Base-by-base conservation (phyloP, 2,113 vertebrate species). In the Heterochromis multidens region DNA sequence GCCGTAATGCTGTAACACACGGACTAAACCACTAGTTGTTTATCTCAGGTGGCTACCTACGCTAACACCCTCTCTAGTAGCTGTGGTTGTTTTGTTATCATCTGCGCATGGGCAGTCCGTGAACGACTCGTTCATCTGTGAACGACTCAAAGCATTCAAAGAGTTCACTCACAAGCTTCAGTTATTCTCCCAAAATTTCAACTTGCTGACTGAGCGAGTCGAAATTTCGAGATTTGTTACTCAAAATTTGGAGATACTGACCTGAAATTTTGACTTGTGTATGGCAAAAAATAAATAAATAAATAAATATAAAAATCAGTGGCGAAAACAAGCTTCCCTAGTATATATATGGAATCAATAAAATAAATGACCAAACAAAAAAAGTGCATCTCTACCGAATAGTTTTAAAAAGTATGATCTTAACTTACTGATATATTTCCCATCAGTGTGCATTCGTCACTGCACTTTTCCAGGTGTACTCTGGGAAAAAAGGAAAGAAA, bases 51-150 rank as follows among this genome's bases (percentile, higher is more conserved):
- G 77, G 91, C 93, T 94, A 91, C 74, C 92, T 82, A 82, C 63
- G 94, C 95, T 95, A 94, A 80, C 93, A 89, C 33, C 88, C 91
- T 86, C 63, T 87, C 63, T 58, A 54, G 80, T 80, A 77, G 89
- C 82, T 79, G 89, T 79, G 91, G 93, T 88, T 96, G 94, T 96
- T 95, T 96, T 97, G 94, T 96, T 96, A 95, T 96, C 95, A 93
- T 95, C 92, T 85, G 86, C 59, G 88, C 84, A 59, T 90, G 91
- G 3, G 92, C 59, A 14, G 33, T 83, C 7, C 31, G 27, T 31
- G 7, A 27, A 90, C 82, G 89, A 91, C 70, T 76, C 3, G 82
- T 5, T 46, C 79, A 62, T 1, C 4, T 1, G 19, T n/a, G 33
- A n/a, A 0, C 27, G 2, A 1, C 11, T 6, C 25, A 6, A 54